Evolutionary conservation across 2,888 invertebrate genomes (phyloP), one percentile per base, ranked within the genome.

Genomic region (Panzeria rudis): DNA sequence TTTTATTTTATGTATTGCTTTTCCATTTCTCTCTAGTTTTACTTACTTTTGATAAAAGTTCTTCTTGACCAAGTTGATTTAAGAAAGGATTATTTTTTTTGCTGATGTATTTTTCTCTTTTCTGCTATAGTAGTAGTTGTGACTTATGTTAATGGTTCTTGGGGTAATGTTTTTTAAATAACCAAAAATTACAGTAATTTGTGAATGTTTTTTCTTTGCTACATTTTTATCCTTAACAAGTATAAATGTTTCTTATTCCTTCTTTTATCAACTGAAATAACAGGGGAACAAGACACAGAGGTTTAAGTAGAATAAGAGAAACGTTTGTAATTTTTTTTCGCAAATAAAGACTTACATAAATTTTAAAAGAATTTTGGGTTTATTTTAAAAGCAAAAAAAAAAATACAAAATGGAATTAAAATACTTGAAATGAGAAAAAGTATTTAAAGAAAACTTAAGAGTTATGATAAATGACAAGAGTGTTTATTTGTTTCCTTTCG

Each of bases 101-200:
- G 25, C 75, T 76, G 32, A 2, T 44, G 38, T 68, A 62, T 71
- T 35, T 56, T 50, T 8, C 35, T 52, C 25, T 35, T 23, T n/a
- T 6, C 29, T 75, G 75, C 17, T 52, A 35, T 61, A 73, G 52
- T 54, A 73, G 78, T 76, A 56, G 71, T 66, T 83, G 75, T 80
- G 83, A 83, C 83, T 86, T 73, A 77, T 83, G 83, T 71, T 80
- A 83, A 83, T 83, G 79, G 72, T 50, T 83, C 68, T 80, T 68
- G 59, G 83, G 79, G 71, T 79, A 86, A 81, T 80, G 83, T 78
- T 82, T 78, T 78, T 82, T 82, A 73, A 82, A 82, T 81, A 81
- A 82, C 82, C 85, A 76, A 85, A 81, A 78, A 82, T 82, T 82
- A 75, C 85, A 41, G 78, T 75, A 85, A 85, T 85, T 85, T 85